Evolutionary conservation across 2,797 vertebrate species (phyloP).

Genomic region (Tamandua tetradactyla): DNA sequence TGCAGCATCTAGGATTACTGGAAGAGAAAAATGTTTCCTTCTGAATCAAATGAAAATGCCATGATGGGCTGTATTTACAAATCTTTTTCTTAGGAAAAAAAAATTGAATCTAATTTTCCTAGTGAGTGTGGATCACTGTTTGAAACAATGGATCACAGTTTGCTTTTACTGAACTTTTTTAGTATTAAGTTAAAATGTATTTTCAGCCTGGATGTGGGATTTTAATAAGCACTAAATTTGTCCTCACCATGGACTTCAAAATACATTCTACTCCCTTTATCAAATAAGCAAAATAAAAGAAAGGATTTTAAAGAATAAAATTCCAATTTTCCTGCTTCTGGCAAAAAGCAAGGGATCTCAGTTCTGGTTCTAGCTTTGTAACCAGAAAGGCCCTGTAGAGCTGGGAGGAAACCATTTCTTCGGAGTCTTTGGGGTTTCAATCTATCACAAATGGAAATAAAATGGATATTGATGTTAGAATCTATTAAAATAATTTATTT

Average conservation of each 20-base stretch:
- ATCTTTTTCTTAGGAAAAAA: not conserved
- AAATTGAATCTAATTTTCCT: constrained; percentile 23
- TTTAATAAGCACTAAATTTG: constrained; percentile 22
- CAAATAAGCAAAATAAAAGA: constrained; percentile 1
- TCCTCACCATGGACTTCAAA: not conserved
- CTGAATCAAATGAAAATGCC: constrained; percentile 15
- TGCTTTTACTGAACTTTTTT: constrained; percentile 39
- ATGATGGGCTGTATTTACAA: not conserved
- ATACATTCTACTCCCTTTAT: not conserved
- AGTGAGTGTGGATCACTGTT: not conserved
- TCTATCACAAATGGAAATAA: constrained; percentile 25
- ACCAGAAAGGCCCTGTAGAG: not conserved
- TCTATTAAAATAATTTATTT: constrained; percentile 30
- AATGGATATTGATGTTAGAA: not conserved
- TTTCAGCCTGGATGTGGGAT: constrained; percentile 25
- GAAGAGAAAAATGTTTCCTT: not conserved
- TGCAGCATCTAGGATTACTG: not conserved
- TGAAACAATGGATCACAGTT: constrained; percentile 11
- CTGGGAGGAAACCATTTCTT: not conserved
- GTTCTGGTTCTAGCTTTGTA: not conserved
- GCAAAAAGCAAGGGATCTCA: not conserved
- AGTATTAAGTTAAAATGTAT: not conserved
- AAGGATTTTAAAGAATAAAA: not conserved
- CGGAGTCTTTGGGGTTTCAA: not conserved
- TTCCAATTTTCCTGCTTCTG: not conserved